A percentile compares a stretch with the other conserved stretches of the same genome.
Conservation (phyloP, 2,797 vertebrate genomes). For the Tokudaia muenninki region DNA sequence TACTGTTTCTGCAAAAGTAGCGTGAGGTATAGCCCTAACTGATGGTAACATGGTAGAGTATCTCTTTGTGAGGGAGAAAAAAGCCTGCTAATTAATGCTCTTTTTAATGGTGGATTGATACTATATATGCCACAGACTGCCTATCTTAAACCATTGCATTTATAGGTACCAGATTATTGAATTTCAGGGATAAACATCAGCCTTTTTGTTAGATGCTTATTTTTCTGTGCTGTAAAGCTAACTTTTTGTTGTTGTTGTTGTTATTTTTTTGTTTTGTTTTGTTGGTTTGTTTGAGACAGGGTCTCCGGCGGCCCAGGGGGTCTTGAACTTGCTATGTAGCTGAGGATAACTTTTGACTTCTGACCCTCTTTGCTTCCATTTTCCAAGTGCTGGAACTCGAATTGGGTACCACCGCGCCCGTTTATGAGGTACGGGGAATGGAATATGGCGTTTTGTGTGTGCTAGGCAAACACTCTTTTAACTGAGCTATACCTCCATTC, state of each 20-base stretch:
- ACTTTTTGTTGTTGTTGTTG: not conserved
- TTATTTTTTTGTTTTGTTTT: not conserved
- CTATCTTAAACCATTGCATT: not conserved
- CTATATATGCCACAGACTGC: not conserved
- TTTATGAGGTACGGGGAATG: not conserved
- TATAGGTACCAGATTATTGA: not conserved
- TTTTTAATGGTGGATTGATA: not conserved
- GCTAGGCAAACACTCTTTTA: not conserved
- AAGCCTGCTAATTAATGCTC: not conserved
- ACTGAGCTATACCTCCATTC: not conserved
- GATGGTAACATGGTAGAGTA: not conserved
- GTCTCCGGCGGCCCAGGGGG: not conserved
- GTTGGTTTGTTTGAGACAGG: not conserved
- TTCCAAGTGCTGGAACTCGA: not conserved
- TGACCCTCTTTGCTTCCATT: not conserved
- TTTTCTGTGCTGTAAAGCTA: slow-evolving; percentile 48
- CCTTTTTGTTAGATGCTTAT: slow-evolving; percentile 27
- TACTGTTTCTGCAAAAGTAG: not conserved
- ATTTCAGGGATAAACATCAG: slow-evolving; percentile 5
- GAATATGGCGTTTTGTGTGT: not conserved
- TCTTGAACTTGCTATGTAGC: not conserved
- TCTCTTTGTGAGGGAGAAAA: not conserved
- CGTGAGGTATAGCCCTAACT: not conserved
- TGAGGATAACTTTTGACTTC: not conserved
- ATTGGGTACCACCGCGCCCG: not conserved